Conservation (phyloP, 2,113 vertebrate species). For the Brachyistius frenatus region DNA sequence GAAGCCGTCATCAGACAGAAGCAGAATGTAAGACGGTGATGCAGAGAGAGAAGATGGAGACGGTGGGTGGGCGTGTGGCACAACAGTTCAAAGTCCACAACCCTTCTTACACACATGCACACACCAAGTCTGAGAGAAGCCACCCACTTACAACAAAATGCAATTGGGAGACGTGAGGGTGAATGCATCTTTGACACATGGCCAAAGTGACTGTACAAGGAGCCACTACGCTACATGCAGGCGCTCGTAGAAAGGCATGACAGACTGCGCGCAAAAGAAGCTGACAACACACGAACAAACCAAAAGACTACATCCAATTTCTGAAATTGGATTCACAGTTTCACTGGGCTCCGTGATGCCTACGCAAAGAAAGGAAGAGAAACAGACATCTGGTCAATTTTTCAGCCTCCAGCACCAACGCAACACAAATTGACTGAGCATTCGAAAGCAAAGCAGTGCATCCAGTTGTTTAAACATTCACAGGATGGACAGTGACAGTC, state of each 20-base stretch:
- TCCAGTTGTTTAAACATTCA: conserved; percentile 11
- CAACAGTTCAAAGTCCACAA: conserved; percentile 20
- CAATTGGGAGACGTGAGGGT: not conserved
- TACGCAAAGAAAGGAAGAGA: not conserved
- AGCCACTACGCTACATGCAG: not conserved
- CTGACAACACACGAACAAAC: conserved; percentile 7
- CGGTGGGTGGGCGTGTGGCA: conserved; percentile 12
- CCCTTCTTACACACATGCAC: conserved; percentile 3
- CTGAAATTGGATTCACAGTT: not conserved
- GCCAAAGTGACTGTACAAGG: not conserved
- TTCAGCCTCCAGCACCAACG: not conserved
- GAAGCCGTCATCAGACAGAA: conserved; percentile 24
- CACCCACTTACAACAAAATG: conserved; percentile 15
- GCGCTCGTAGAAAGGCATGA: not conserved
- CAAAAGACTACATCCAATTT: not conserved
- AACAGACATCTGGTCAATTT: not conserved
- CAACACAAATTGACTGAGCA: not conserved
- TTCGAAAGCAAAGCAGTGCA: not conserved
- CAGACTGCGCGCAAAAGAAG: conserved; percentile 1
- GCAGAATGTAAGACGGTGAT: not conserved
- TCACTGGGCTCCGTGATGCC: not conserved
- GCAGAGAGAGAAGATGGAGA: not conserved
- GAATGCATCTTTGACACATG: conserved; percentile 1
- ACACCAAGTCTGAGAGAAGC: conserved; percentile 3
- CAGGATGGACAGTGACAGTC: conserved; percentile 22